phyloP scores from a whole-genome alignment of 2,797 vertebrate species.

The Pangasius sanitwongsei region DNA sequence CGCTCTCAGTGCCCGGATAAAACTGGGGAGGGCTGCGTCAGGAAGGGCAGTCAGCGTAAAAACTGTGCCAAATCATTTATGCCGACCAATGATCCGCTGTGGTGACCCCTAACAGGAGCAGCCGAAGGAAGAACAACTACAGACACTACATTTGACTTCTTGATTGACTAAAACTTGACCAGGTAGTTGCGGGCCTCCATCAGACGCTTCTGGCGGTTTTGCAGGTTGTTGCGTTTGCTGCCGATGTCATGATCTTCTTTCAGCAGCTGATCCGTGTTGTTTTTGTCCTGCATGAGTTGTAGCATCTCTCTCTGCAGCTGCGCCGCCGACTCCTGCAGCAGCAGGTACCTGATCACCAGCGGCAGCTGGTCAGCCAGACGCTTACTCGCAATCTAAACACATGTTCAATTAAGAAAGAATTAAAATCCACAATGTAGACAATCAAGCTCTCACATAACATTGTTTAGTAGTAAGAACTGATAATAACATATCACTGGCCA shows the following conservation, averaged over 20 bases:
- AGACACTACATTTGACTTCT: no score
- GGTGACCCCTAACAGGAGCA: no score
- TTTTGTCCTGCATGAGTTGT: slow-evolving; percentile 79
- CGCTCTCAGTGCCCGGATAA: no score
- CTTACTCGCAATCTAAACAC: slow-evolving; percentile 73
- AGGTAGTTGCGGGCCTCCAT: slow-evolving; percentile 70
- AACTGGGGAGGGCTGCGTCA: no score
- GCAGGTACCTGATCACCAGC: slow-evolving; percentile 79
- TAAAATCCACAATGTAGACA: neutral
- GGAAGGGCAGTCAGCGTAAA: no score
- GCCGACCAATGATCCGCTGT: no score
- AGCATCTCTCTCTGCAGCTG: slow-evolving; percentile 78
- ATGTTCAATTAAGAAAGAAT: neutral
- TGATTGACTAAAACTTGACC: slow-evolving; percentile 65
- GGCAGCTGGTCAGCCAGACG: slow-evolving; percentile 84
- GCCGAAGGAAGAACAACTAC: no score
- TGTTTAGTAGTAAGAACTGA: no score
- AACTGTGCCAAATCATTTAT: no score
- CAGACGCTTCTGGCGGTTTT: slow-evolving; percentile 69
- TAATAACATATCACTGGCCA: no score
- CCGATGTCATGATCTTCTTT: slow-evolving; percentile 76
- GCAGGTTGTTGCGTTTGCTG: slow-evolving; percentile 66
- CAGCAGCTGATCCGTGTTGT: slow-evolving; percentile 70
- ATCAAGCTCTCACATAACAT: no score
- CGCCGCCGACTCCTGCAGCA: slow-evolving; percentile 72